phyloP scores from a whole-genome alignment of 2,888 invertebrate genomes.

The Eupithecia inturbata region DNA sequence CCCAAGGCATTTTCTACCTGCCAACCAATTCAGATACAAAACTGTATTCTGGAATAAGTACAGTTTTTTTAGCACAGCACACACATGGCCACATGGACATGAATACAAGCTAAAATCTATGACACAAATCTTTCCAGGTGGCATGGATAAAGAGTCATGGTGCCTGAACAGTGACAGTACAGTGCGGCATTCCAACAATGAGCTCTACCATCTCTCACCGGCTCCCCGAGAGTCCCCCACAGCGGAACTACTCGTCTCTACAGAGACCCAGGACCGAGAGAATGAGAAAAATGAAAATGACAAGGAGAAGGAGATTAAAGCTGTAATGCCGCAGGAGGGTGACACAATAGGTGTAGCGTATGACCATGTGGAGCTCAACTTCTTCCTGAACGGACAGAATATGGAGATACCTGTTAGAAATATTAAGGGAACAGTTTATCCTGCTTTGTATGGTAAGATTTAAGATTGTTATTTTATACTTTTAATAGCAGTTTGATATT shows the following conservation, averaged over 20 bases:
- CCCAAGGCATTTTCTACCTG: background rate
- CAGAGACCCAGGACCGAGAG: constrained; percentile 55
- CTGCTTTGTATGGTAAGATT: constrained; percentile 93
- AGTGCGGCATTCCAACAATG: constrained; percentile 92
- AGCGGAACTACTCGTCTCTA: constrained; percentile 72
- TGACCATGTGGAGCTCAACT: constrained; percentile 97
- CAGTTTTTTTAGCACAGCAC: background rate
- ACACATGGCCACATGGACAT: background rate
- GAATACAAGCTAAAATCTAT: background rate
- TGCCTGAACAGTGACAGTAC: constrained; percentile 95
- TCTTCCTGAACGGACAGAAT: constrained; percentile 95
- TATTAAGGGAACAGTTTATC: constrained; percentile 95
- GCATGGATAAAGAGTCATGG: constrained; percentile 96
- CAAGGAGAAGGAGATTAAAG: constrained; percentile 60
- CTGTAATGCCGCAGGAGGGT: constrained; percentile 92
- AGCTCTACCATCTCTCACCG: constrained; percentile 86
- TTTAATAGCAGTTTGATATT: background rate
- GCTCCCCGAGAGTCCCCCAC: constrained; percentile 76
- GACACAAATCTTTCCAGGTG: constrained; percentile 82
- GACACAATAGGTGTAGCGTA: constrained; percentile 97
- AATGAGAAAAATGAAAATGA: constrained; percentile 67
- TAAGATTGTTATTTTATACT: background rate
- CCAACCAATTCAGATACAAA: background rate
- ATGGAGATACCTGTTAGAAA: constrained; percentile 93
- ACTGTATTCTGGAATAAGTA: background rate